Conservation (phyloP, 2,888 invertebrate genomes). For the Troilus luridus region DNA sequence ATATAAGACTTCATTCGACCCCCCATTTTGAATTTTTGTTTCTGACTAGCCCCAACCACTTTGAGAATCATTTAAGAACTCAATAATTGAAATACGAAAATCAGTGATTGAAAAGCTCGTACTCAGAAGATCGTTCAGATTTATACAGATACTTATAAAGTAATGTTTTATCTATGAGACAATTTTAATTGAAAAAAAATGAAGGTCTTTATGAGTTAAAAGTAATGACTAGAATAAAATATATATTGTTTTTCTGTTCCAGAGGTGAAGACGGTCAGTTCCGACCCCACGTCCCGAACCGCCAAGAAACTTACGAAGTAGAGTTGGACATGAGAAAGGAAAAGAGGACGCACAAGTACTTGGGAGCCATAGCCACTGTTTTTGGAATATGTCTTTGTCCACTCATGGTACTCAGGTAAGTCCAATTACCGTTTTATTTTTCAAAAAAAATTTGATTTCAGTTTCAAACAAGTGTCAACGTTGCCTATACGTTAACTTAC, state of each 20-base stretch:
- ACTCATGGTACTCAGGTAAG: constrained; percentile 73
- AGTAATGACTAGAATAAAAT: not conserved
- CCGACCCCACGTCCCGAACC: constrained; percentile 61
- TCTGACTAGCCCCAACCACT: too few species aligned
- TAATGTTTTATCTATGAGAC: not conserved
- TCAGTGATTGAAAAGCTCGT: too few species aligned
- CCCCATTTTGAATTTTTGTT: too few species aligned
- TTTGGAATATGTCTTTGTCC: constrained; percentile 80
- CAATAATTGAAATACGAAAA: too few species aligned
- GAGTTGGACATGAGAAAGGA: constrained; percentile 76
- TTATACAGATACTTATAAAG: too few species aligned
- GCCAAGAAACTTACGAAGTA: constrained; percentile 72
- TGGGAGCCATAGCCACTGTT: constrained; percentile 77
- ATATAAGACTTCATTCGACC: too few species aligned
- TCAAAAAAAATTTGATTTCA: not conserved
- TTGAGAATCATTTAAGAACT: too few species aligned
- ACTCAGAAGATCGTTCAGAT: too few species aligned
- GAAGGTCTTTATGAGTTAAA: not conserved
- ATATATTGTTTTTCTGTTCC: constrained; percentile 53
- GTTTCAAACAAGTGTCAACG: not conserved
- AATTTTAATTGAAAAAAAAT: not conserved
- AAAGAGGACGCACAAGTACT: constrained; percentile 78
- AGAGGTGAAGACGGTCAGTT: constrained; percentile 65
- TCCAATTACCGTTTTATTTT: not conserved
- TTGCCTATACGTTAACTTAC: too few species aligned